Base-by-base conservation (phyloP, 2,113 vertebrate species). In the Erinaceus europaeus region DNA sequence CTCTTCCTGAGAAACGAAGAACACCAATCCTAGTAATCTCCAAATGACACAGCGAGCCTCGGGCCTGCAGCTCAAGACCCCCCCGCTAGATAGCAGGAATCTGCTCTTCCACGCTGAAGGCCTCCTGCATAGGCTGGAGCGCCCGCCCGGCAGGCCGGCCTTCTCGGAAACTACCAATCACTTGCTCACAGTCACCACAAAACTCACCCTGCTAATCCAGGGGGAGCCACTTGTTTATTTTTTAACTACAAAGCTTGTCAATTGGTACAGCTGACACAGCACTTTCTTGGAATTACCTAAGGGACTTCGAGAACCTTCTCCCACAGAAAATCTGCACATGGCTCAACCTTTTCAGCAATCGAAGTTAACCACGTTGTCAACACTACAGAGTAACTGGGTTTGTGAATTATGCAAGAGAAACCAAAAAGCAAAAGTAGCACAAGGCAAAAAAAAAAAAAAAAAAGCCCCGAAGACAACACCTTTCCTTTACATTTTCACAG, bases 1-100 rank as follows among this genome's bases (percentile, higher is more conserved):
- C 40, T 87, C 91, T 84, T 89, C 74, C 87, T 91, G 91, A 91
- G 80, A 93, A 95, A 94, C 93, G 38, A 67, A 82, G 93, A 92
- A 46, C 44, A 23, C 91, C 71, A 83, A 75, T 84, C 93, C 50
- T 62, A 29, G 0, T 74, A 74, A 78, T 44, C 81, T 91, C 83
- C 71, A 78, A 77, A 89, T 84, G 88, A 94, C 80, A 86, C n/a
- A n/a, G n/a, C n/a, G n/a, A n/a, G n/a, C 57, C 93, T 36, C 59
- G 79, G 85, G 73, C 72, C 75, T 87, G 18, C n/a, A n/a, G 0
- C 15, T 68, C 62, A 50, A 57, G 53, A 79, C 69, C 42, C 73
- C 42, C 90, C 21, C 82, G 79, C 46, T 84, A n/a, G n/a, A n/a
- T n/a, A 65, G 82, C 72, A 91, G 71, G 40, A 89, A 78, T 34